Evolutionary conservation across 2,888 invertebrate genomes (phyloP), one percentile per base, ranked within the genome.

Genomic region (Hedychridium roseum): DNA sequence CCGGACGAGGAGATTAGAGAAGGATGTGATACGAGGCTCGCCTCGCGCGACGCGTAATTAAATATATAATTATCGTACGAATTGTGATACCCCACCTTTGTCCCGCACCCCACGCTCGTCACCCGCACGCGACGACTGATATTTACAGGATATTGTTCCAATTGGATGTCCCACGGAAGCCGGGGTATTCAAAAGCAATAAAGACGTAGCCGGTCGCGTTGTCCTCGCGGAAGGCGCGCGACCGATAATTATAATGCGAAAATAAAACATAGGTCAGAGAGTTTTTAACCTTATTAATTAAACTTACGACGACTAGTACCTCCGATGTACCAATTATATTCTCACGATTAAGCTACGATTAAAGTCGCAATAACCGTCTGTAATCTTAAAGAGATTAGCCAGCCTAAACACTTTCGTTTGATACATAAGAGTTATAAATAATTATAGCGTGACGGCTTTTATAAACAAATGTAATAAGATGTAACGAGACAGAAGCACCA

Each of bases 61-160:
- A 21, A 32, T 15, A 57, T 54, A 36, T 38, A 46, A 59, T 57
- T 54, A 47, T 59, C 57, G 55, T 62, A 66, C 63, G 68, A 61
- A 71, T 68, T 73, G 74, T 73, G 74, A 73, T 74, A 74, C 32
- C 37, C 52, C 48, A 31, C 31, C 21, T 17, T n/a, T n/a, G 14
- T 35, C 15, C 23, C 23, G 14, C 32, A 21, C 36, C 28, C 27
- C 38, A 43, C n/a, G n/a, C n/a, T n/a, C n/a, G 15, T 31, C 14
- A 15, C 31, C 14, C 12, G 21, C 32, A 43, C 44, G 47, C 46
- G 56, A 68, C 68, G 72, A 77, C 76, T 78, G 78, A 77, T 78
- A 78, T 78, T 78, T 78, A 73, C 71, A 76, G 76, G 74, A 77
- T 78, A 78, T 77, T 78, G 78, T 76, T 75, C 74, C 75, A 71